phyloP scores from a whole-genome alignment of 2,888 invertebrate genomes.

The Caenorhabditis sinica region DNA sequence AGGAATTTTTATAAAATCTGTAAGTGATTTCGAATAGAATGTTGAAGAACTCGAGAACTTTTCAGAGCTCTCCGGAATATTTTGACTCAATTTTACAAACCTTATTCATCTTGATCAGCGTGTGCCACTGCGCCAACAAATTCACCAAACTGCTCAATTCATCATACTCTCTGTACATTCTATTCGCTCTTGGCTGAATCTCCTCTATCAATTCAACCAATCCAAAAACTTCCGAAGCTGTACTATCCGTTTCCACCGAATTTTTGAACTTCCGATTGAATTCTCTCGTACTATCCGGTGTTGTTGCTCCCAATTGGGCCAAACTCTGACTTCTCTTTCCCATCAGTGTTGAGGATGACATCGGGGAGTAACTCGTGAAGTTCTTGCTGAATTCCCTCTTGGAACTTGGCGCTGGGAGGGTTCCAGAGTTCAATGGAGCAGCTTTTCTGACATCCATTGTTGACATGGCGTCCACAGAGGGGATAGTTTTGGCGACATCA shows the following conservation, averaged over 20 bases:
- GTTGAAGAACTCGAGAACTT: too few relatives aligned
- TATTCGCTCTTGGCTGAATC: conserved; percentile 67
- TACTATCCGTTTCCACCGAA: conserved; percentile 14
- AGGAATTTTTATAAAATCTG: too few relatives aligned
- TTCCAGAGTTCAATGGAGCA: conserved; percentile 27
- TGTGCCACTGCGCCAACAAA: conserved; percentile 76
- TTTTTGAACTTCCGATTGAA: conserved; percentile 58
- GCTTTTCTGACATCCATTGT: conserved; percentile 62
- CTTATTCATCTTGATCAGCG: conserved; percentile 51
- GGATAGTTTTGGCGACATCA: conserved; percentile 80
- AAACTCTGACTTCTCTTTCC: conserved; percentile 68
- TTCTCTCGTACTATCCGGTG: conserved; percentile 51
- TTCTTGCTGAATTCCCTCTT: conserved; percentile 19
- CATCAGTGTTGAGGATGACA: conserved; percentile 49
- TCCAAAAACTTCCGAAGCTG: conserved; percentile 19
- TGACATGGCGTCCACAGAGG: conserved; percentile 80
- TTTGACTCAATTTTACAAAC: too few relatives aligned
- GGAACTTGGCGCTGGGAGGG: conserved; percentile 47
- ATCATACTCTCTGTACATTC: conserved; percentile 71
- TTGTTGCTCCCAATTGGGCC: conserved; percentile 63
- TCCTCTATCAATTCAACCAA: conserved; percentile 75
- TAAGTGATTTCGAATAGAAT: too few relatives aligned
- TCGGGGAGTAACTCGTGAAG: conserved; percentile 42
- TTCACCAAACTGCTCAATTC: conserved; percentile 77
- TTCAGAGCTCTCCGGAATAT: too few relatives aligned